Percentiles rank a stretch among this genome's conserved stretches.
Evolutionary conservation across 2,113 vertebrate genomes (phyloP).

Genomic region (Procavia capensis): DNA sequence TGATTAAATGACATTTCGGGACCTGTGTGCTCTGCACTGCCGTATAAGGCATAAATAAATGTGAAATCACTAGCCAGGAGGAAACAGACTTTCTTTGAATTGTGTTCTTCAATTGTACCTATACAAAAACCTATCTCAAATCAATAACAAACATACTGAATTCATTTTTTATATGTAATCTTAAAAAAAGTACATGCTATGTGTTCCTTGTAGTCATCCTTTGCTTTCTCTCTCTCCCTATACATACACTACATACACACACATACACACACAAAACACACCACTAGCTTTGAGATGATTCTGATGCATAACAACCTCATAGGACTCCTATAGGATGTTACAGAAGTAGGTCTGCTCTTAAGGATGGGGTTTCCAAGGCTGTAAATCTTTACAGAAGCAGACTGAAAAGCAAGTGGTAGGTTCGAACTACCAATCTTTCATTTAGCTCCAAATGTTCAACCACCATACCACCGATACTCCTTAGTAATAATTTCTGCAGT

Average conservation of each 20-base stretch:
- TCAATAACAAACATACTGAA: neutral
- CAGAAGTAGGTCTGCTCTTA: neutral
- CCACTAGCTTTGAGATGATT: too few relatives aligned
- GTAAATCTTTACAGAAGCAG: neutral
- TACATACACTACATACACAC: too few relatives aligned
- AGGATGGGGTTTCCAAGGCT: neutral
- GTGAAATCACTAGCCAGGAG: neutral
- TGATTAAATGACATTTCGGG: slow-evolving; percentile 19
- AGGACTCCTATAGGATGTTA: too few relatives aligned
- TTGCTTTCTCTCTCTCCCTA: neutral
- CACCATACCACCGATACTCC: neutral
- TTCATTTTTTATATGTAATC: neutral
- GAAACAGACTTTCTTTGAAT: neutral
- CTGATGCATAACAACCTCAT: too few relatives aligned
- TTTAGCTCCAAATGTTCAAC: neutral
- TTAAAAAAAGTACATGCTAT: neutral
- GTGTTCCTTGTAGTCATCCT: neutral
- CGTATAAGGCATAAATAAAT: neutral
- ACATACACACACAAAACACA: too few relatives aligned
- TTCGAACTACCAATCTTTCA: neutral
- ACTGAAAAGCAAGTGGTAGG: neutral
- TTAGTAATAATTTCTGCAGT: slow-evolving; percentile 32
- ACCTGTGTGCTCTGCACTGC: neutral
- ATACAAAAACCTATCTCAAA: neutral
- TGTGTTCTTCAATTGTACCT: neutral